Conservation (phyloP, 2,797 vertebrate genomes). For the Gymnothorax javanicus region DNA sequence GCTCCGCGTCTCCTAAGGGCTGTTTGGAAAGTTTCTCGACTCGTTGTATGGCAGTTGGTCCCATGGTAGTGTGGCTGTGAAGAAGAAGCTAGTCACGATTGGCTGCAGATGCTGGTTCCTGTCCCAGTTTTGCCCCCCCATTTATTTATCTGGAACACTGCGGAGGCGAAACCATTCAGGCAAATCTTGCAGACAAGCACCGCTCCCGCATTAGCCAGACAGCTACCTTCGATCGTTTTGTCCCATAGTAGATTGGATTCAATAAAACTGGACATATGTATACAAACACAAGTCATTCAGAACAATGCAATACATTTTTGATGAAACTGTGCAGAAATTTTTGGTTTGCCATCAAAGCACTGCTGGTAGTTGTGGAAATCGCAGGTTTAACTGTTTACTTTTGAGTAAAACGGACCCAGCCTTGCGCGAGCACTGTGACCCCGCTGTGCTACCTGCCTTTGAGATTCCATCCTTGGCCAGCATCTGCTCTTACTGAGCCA, state of each 20-base stretch:
- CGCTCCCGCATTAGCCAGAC: not conserved
- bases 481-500: not conserved
- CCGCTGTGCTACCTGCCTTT: not conserved
- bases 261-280: not conserved
- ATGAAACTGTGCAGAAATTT: not conserved
- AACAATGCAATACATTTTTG: not conserved
- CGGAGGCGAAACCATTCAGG: not conserved
- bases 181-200: not conserved
- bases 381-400: not conserved
- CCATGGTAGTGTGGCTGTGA: not conserved
- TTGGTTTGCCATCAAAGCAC: not conserved
- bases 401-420: not conserved
- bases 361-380: too few species aligned
- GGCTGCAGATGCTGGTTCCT: not conserved
- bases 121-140: not conserved
- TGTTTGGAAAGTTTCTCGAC: not conserved
- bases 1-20: not conserved
- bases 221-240: not conserved
- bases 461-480: not conserved
- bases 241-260: not conserved
- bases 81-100: not conserved
- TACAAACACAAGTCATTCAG: not conserved
- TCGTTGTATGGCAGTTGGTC: constrained; percentile 32
- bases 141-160: not conserved
- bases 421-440: constrained; percentile 59